Percentiles rank a stretch among this genome's conserved stretches.
phyloP scores from a whole-genome alignment of 2,888 invertebrate species.

The Mechanitis messenoides region DNA sequence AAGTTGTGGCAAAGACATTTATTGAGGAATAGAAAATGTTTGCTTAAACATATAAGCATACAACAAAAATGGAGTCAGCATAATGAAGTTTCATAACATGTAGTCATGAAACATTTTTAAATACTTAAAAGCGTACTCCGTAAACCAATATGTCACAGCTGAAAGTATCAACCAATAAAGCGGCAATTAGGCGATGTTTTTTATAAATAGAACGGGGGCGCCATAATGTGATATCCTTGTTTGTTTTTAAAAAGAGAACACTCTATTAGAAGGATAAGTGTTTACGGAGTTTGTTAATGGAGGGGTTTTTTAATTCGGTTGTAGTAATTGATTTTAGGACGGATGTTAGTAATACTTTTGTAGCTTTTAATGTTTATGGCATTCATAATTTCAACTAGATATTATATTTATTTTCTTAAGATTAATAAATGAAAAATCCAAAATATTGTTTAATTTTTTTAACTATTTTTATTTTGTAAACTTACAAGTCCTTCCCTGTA shows the following conservation, averaged over 20 bases:
- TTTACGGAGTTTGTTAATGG: slow-evolving; percentile 36
- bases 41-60: not conserved
- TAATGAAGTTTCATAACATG: slow-evolving; percentile 18
- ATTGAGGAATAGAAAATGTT: not conserved
- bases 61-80: not conserved
- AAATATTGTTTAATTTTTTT: too few relatives aligned
- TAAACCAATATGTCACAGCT: slow-evolving; percentile 50
- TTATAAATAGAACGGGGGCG: slow-evolving; percentile 37
- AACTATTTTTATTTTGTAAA: too few relatives aligned
- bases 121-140: slow-evolving; percentile 35
- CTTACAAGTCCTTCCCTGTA: too few relatives aligned
- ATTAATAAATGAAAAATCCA: too few relatives aligned
- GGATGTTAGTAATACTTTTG: slow-evolving; percentile 3
- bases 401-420: too few relatives aligned
- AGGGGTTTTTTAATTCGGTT: slow-evolving; percentile 15
- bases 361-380: not conserved
- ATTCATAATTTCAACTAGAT: not conserved
- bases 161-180: slow-evolving; percentile 48
- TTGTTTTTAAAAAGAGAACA: slow-evolving; percentile 38
- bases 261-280: slow-evolving; percentile 36
- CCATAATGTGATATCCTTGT: slow-evolving; percentile 48
- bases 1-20: not conserved
- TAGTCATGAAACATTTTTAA: slow-evolving; percentile 36
- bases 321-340: slow-evolving; percentile 13
- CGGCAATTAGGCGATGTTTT: slow-evolving; percentile 44